A percentile compares a stretch with the other conserved stretches of the same genome.
phyloP scores from a whole-genome alignment of 1,140 invertebrate genomes.

The Melanaphis sacchari region DNA sequence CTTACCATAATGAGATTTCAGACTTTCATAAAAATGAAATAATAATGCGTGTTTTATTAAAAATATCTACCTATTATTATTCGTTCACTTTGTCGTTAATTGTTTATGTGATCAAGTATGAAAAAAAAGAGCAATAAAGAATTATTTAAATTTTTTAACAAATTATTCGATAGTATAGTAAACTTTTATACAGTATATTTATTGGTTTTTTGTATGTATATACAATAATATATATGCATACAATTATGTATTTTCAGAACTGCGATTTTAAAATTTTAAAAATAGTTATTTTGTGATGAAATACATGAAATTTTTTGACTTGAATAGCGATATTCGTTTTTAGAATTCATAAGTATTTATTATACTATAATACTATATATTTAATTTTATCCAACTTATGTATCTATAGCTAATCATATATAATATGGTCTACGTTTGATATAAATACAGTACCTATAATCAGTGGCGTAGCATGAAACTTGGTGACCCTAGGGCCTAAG shows the following conservation, averaged over 20 bases:
- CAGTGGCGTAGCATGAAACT: too few species aligned
- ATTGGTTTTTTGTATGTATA: too few species aligned
- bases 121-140: neutral
- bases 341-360: neutral
- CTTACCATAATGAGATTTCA: neutral
- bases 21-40: neutral
- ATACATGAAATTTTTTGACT: neutral
- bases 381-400: neutral
- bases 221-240: too few species aligned
- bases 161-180: too few species aligned
- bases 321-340: neutral
- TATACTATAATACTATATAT: neutral
- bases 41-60: neutral
- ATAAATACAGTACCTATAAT: too few species aligned
- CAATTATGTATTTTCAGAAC: neutral
- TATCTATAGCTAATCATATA: neutral
- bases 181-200: too few species aligned
- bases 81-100: neutral
- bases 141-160: neutral
- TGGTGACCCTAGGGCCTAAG: too few species aligned
- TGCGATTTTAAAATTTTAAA: neutral
- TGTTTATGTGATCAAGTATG: neutral
- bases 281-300: neutral
- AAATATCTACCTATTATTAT: neutral
- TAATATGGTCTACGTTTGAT: neutral